A percentile compares a stretch with the other conserved stretches of the same genome.
Evolutionary conservation across 92 coral and sea anemone genomes (phyloP).

Genomic region (Zoanthus solanderi): DNA sequence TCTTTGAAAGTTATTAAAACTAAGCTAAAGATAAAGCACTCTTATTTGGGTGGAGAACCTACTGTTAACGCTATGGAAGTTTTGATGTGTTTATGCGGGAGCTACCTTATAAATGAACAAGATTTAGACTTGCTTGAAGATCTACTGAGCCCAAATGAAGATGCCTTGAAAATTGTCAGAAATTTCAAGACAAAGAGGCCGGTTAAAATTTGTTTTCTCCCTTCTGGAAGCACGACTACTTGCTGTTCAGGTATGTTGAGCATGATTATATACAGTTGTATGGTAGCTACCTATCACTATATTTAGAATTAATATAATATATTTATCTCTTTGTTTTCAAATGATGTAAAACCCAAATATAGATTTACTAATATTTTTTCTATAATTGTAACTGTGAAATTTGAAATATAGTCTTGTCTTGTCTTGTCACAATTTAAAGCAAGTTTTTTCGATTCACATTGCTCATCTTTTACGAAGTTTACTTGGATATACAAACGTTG

Average conservation of each 20-base stretch:
- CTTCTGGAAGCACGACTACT: slow-evolving; percentile 20
- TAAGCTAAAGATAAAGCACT: slow-evolving; percentile 65
- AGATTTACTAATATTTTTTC: no score
- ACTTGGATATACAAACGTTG: no score
- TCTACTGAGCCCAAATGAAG: slow-evolving; percentile 65
- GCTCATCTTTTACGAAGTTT: no score
- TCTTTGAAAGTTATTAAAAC: slow-evolving; percentile 62
- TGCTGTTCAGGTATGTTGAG: slow-evolving; percentile 32
- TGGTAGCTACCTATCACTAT: no score
- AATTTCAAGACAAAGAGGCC: slow-evolving; percentile 63
- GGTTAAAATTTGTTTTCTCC: slow-evolving; percentile 27
- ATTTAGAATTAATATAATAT: no score
- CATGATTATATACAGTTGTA: no score
- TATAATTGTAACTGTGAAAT: no score
- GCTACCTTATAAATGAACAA: slow-evolving; percentile 56
- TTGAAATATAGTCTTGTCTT: no score
- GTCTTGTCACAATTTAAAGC: no score
- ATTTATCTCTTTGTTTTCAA: no score
- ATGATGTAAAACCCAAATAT: no score
- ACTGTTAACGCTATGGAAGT: slow-evolving; percentile 50
- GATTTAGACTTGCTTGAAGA: slow-evolving; percentile 78
- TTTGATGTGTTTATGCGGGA: slow-evolving; percentile 38
- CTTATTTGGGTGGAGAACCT: slow-evolving; percentile 50
- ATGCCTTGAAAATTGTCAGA: slow-evolving; percentile 37
- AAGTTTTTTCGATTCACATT: no score